phyloP scores from a whole-genome alignment of 2,797 vertebrate species.

The Poeciliopsis infans region DNA sequence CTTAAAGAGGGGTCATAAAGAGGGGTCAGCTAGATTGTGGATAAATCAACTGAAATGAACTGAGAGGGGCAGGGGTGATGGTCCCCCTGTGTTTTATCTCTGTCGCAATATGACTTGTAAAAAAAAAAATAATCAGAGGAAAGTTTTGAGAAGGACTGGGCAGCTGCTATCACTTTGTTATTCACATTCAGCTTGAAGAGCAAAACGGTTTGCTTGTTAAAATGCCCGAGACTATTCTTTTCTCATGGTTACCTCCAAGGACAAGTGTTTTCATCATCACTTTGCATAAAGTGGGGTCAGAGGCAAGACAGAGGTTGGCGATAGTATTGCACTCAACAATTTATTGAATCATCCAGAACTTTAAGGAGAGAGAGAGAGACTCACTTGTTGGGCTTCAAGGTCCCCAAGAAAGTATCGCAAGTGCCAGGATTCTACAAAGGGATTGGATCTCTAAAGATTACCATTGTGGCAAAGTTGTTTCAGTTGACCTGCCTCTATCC shows the following conservation, averaged over 20 bases:
- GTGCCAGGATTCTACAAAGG: not conserved
- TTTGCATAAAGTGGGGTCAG: not conserved
- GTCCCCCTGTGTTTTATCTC: not conserved
- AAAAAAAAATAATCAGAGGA: not conserved
- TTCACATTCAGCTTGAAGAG: not conserved
- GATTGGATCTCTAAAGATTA: not conserved
- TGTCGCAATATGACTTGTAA: not conserved
- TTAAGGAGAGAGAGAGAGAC: not conserved
- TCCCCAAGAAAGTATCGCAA: not conserved
- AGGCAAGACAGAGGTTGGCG: not conserved
- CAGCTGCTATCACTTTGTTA: not conserved
- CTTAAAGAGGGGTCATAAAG: no score
- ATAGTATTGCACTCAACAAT: not conserved
- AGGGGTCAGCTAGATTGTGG: no score
- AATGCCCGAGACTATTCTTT: not conserved
- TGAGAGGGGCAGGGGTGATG: not conserved
- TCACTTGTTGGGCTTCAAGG: not conserved
- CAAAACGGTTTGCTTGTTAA: not conserved
- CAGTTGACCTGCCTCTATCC: not conserved
- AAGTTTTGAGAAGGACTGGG: not conserved
- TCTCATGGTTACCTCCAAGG: not conserved
- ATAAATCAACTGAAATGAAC: not conserved
- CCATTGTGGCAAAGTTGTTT: not conserved
- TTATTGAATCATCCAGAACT: not conserved
- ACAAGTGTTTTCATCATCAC: not conserved